These are phyloP conservation scores for Sitta carolinensis DNA, from an alignment of 2,797 vertebrate species.

Conservation along the genomic window DNA sequence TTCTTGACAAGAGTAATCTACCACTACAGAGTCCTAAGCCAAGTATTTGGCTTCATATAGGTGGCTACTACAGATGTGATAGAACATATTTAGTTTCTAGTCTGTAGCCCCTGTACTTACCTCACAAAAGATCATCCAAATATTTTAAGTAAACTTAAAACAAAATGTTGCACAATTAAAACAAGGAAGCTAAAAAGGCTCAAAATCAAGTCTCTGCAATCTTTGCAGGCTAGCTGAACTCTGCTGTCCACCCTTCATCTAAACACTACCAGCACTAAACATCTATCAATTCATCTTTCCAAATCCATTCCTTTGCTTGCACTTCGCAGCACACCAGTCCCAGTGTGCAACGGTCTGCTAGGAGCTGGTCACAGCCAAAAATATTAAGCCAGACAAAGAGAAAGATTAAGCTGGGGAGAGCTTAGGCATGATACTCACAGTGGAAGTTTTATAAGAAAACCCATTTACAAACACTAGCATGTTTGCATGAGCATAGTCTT, in stretches of 20 bases:
- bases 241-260: background rate
- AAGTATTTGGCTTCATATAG: background rate
- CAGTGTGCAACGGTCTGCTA: no score
- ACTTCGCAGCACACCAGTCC: background rate
- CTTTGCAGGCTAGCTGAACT: background rate
- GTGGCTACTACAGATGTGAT: background rate
- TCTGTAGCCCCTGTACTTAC: background rate
- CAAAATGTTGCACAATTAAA: fast-evolving
- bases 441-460: background rate
- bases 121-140: background rate
- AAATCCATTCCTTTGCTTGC: background rate
- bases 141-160: background rate
- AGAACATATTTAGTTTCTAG: background rate
- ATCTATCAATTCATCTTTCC: background rate
- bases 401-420: background rate
- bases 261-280: background rate
- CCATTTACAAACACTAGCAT: background rate
- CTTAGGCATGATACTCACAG: background rate
- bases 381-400: background rate
- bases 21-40: background rate
- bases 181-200: background rate
- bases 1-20: background rate
- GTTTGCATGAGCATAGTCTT: background rate
- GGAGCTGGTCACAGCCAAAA: background rate
- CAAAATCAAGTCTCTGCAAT: background rate